Base-by-base conservation (phyloP, 2,888 invertebrate species). In the Sminthurinus aureus region DNA sequence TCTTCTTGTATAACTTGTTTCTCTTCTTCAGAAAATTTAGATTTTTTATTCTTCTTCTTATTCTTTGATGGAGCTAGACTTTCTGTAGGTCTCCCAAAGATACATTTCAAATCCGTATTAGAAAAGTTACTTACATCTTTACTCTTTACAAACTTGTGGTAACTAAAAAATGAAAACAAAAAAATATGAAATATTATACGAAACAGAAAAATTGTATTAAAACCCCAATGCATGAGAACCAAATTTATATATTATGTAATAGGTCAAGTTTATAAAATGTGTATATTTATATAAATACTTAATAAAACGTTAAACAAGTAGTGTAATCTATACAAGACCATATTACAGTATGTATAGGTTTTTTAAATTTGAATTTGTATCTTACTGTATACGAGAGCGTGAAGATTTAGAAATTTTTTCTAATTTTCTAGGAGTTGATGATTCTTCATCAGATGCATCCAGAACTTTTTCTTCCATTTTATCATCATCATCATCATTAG, bases 51-150 rank as follows among this genome's bases (percentile, higher is more conserved):
- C 38, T 24, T 52, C 38, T 24, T 52, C 15, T 51, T 58, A 26
- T 22, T 82, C 18, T 58, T 58, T 15, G 58, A 58, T 58, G 58
- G 2, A 38, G 52, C 51, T 51, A 71, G 71, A 1, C 20, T 24
- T n/a, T 69, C 67, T 3, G 69, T 64, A 0, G 76, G 67, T 50
- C 79, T 82, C 24, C 84, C 84, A 67, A 84, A 84, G 58, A 84
- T 84, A 64, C 87, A 86, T 24, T 81, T 84, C 58, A 86, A 83
- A 76, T 88, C 87, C 24, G 86, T 84, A 0, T 78, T 76, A 18
- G 87, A 86, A 24, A 85, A 84, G 22, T 84, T 85, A 81, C 87
- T 87, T 13, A 88, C 86, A 75, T 88, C 87, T 69, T 88, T 88
- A 66, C 85, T 87, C 73, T 86, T 86, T 20, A 86, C 84, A 69